Evolutionary conservation across 2,888 invertebrate genomes (phyloP), one percentile per base, ranked within the genome.

Genomic region (Acronicta aceris): DNA sequence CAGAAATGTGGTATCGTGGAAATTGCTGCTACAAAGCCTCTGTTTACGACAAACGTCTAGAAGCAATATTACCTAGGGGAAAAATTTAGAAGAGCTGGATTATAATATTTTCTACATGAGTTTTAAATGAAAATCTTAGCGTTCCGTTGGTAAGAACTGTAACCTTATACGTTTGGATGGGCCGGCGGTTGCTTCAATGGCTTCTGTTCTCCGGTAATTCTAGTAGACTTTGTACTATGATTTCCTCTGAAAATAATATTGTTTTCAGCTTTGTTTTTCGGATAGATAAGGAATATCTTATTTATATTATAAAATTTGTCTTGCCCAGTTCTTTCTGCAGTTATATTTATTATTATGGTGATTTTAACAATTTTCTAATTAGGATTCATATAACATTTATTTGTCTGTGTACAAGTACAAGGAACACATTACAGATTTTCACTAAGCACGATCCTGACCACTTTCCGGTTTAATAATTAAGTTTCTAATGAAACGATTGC

Each of bases 1-100:
- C 89, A 90, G 90, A 92, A 92, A 91, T 92, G 93, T 87, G 91
- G 89, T 92, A 91, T 89, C 87, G 89, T 84, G 87, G 88, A 88
- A 89, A 91, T 91, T 92, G 93, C 90, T 83, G 85, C 89, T 87
- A 88, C 88, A 86, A 86, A 88, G 84, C 84, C 81, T 77, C 87
- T 91, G 90, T 92, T 91, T 91, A 91, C 89, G 89, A 88, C 89
- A 85, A 88, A 84, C 83, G 82, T 82, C 83, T 83, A 81, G 78
- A 81, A 77, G 78, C 82, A 77, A 86, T 85, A 82, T 83, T 81
- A 82, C 84, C 83, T 82, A 78, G 71, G 78, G 83, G 83, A 85
- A 84, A 84, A 83, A 81, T 83, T 81, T 81, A 71, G 74, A 82
- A 80, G 74, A 81, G 78, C 78, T 64, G 76, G 76, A 75, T 84